Base-by-base conservation (phyloP, 2,888 invertebrate genomes). In the Coremacera marginata region DNA sequence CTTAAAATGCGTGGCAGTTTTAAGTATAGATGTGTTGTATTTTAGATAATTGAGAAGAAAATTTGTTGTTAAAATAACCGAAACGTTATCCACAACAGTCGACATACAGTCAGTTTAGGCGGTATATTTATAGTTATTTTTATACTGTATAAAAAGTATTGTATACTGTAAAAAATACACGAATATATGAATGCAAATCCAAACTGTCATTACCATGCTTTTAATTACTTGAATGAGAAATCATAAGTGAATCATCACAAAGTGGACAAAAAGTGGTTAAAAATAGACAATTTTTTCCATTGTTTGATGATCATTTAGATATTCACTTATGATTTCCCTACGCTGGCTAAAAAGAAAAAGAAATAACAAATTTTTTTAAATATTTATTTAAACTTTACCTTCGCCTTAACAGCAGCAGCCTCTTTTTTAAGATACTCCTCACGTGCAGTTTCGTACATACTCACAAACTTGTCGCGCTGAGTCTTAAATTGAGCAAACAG, bases 401-500 rank as follows among this genome's bases (percentile, higher is more conserved):
- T 88, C 77, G 83, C 83, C 84, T 86, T 88, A 4, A 88, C 85
- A 9, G 82, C 82, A 22, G 85, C 88, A 51, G 88, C 84, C 83
- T 90, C 91, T 85, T 91, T 91, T 80, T 87, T 87, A 16, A 90
- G 89, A 85, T 91, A 91, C 81, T 91, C 90, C 83, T 90, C 88
- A 78, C 91, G 91, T 2, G 92, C 92, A 70, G 90, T 88, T 78
- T 90, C 90, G 81, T 92, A 91, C 86, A 92, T 88, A 68, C 90
- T 89, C 62, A 90, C 91, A 82, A 92, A 92, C 83, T 91, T 92
- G 81, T 92, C 91, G 67, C 92, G 90, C 82, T 92, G 92, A 65
- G 90, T 90, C 83, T 91, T 91, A 83, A 91, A 92, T 71, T 90
- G 89, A 11, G 91, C 90, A 89, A 92, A 92, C 79, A 92, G 91